Conservation (phyloP, 2,797 vertebrate species). For the Dipus sagitta region DNA sequence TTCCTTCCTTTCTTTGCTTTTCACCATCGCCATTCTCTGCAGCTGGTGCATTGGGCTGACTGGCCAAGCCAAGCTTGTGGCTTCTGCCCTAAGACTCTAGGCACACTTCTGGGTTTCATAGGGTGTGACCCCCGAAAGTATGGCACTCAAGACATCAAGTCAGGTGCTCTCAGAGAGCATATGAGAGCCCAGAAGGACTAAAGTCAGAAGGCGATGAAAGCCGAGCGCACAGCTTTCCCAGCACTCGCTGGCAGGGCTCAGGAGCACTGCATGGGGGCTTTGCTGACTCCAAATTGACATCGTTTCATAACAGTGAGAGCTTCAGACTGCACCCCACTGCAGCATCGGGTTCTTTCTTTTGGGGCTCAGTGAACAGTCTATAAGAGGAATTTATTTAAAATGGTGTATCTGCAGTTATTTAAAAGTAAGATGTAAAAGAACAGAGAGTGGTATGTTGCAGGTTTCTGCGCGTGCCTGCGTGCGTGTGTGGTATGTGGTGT, state of each 20-base stretch:
- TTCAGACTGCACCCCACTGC: background rate
- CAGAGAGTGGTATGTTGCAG: no score
- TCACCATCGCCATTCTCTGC: no score
- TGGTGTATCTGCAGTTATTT: no score
- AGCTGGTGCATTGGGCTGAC: no score
- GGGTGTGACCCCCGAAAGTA: accelerated
- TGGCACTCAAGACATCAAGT: background rate
- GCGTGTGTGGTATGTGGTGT: no score
- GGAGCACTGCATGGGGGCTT: background rate
- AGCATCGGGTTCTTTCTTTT: accelerated
- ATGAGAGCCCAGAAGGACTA: background rate
- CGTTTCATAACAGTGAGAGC: background rate
- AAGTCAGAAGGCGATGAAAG: accelerated
- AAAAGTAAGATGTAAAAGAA: no score
- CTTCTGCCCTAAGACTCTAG: no score
- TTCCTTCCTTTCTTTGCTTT: no score
- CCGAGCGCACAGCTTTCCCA: accelerated
- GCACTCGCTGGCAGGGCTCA: accelerated
- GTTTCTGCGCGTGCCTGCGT: no score
- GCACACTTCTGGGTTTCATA: background rate
- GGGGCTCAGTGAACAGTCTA: constrained; percentile 43
- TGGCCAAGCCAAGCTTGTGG: no score
- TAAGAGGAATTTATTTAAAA: background rate
- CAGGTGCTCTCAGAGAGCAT: accelerated
- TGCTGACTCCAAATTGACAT: background rate